Base-by-base conservation (phyloP, 1,140 invertebrate genomes). In the Hestina assimilis region DNA sequence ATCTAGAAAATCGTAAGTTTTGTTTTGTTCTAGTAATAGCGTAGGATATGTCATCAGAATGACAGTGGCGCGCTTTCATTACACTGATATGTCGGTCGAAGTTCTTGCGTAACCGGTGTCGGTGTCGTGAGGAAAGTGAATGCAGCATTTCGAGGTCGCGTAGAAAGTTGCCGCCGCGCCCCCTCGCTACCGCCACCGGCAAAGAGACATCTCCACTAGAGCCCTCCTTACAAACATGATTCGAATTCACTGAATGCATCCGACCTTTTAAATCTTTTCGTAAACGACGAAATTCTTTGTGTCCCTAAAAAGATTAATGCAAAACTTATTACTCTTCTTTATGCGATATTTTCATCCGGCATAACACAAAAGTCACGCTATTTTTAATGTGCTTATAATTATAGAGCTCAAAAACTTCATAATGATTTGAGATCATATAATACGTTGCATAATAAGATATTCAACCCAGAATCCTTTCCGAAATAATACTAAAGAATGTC, bases 121-220 rank as follows among this genome's bases (percentile, higher is more conserved):
- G 76, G n/a, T 70, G 72, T 76, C 75, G 73, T 72, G 78, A 85
- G 72, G 84, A 88, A 88, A 88, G 84, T 88, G 84, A 88, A 86
- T 81, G 80, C 79, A 82, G 79, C 78, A 85, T 78, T 87, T 85
- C 76, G 84, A 88, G 85, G 85, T 88, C 85, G 71, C 75, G 67
- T 86, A 88, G 83, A 88, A 88, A 88, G 85, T 88, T 80, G 69
- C 70, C 74, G 71, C 45, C 66, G 63, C 67, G 58, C 66, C 54
- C 68, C 70, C 63, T 64, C 62, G 51, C 29, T 52, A 47, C 59
- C 50, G 63, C 57, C 59, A 52, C 21, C 54, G 57, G 33, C 26
- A 8, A 63, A 61, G 53, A 60, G 53, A 65, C 62, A 68, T 68
- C 46, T 58, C 57, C 50, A 56, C 40, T 53, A 57, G 19, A 29